These are phyloP conservation scores for Apoda limacodes DNA, from an alignment of 2,888 invertebrate species.

Conservation along the genomic window DNA sequence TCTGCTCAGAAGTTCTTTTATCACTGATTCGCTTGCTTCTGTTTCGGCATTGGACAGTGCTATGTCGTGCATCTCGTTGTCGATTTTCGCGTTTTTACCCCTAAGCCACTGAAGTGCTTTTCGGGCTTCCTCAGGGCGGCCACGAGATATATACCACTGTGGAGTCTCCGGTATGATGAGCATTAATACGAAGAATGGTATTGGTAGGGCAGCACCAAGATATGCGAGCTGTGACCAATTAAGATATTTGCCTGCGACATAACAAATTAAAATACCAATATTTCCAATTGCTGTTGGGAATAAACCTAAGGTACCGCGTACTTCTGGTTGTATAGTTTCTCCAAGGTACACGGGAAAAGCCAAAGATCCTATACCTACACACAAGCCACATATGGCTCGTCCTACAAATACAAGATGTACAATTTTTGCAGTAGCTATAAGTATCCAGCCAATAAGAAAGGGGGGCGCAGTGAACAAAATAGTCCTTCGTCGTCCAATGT, in stretches of 20 bases:
- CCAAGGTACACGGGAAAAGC: constrained; percentile 93
- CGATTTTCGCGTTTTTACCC: constrained; percentile 81
- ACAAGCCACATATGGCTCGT: constrained; percentile 86
- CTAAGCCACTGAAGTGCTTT: constrained; percentile 87
- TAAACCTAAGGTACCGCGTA: constrained; percentile 89
- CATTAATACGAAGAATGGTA: constrained; percentile 85
- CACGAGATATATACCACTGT: constrained; percentile 87
- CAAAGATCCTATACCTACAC: constrained; percentile 89
- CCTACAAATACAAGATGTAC: constrained; percentile 82
- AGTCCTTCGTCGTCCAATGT: constrained; percentile 85
- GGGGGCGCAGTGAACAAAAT: constrained; percentile 83
- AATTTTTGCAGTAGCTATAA: constrained; percentile 81
- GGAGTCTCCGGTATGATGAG: constrained; percentile 94
- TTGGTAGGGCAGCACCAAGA: constrained; percentile 79
- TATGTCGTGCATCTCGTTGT: constrained; percentile 81
- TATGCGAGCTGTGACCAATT: constrained; percentile 87
- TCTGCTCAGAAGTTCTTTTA: constrained; percentile 76
- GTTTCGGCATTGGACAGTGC: constrained; percentile 77
- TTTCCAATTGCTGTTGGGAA: constrained; percentile 91
- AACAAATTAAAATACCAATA: constrained; percentile 84
- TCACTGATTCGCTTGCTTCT: constrained; percentile 70
- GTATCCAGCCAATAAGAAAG: constrained; percentile 84
- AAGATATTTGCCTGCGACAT: constrained; percentile 81
- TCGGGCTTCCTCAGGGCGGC: constrained; percentile 79
- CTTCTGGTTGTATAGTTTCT: constrained; percentile 93